Evolutionary conservation across 2,888 invertebrate species (phyloP).

Genomic region (Carpatolechia fugitivella): DNA sequence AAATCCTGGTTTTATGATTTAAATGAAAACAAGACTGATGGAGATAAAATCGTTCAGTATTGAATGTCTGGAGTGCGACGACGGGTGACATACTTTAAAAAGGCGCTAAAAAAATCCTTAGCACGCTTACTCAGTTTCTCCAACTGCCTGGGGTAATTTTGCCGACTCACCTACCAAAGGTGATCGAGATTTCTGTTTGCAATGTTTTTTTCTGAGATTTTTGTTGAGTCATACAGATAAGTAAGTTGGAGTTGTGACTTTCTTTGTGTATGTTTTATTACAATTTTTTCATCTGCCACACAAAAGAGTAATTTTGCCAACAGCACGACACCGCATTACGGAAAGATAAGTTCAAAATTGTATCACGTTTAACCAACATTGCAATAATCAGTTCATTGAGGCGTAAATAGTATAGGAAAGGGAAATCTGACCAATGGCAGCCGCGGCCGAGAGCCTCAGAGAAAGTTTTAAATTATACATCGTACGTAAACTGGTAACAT

Average conservation of each 20-base stretch:
- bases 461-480: slow-evolving; percentile 76
- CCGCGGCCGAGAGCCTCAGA: slow-evolving; percentile 40
- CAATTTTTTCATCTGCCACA: not conserved
- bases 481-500: slow-evolving; percentile 64
- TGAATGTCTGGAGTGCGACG: too few relatives aligned
- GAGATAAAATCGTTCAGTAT: too few relatives aligned
- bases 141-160: too few relatives aligned
- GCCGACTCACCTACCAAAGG: too few relatives aligned
- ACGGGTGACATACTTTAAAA: too few relatives aligned
- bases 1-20: too few relatives aligned
- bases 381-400: slow-evolving; percentile 49
- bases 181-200: not conserved
- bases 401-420: slow-evolving; percentile 51
- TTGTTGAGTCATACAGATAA: not conserved
- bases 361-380: slow-evolving; percentile 22
- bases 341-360: slow-evolving; percentile 7
- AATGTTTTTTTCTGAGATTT: not conserved
- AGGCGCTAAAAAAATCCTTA: too few relatives aligned
- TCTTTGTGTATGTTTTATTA: not conserved
- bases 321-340: not conserved
- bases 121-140: too few relatives aligned
- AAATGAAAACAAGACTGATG: too few relatives aligned
- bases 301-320: not conserved
- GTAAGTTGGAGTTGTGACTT: not conserved
- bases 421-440: slow-evolving; percentile 56